Evolutionary conservation across 2,797 vertebrate genomes (phyloP).

Genomic region (Selene dorsalis): DNA sequence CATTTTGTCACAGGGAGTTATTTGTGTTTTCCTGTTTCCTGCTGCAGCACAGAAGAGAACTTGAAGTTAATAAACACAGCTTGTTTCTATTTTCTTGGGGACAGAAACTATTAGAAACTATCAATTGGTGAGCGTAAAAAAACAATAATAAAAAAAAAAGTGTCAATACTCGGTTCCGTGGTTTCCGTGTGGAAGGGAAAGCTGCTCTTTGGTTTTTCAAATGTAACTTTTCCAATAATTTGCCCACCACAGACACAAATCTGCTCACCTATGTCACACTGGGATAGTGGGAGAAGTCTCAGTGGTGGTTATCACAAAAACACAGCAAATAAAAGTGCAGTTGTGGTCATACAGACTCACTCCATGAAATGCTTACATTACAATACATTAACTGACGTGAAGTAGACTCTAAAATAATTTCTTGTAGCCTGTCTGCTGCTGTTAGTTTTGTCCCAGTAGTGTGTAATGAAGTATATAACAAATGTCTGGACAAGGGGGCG

Average conservation of each 20-base stretch:
- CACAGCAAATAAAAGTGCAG: neutral
- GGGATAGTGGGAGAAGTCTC: neutral
- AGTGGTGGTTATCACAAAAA: neutral
- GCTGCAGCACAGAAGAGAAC: neutral
- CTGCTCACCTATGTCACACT: neutral
- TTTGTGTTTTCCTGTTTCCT: neutral
- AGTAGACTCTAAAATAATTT: slow-evolving; percentile 8
- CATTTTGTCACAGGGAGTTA: neutral
- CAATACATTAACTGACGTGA: neutral
- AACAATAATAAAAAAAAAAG: neutral
- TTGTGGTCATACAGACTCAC: neutral
- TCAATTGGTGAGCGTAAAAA: neutral
- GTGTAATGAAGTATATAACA: slow-evolving; percentile 46
- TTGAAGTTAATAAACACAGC: neutral
- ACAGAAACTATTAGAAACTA: neutral
- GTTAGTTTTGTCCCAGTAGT: slow-evolving; percentile 50
- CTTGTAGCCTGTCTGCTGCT: slow-evolving; percentile 20
- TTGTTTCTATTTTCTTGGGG: neutral
- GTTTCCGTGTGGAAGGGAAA: neutral
- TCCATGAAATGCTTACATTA: neutral
- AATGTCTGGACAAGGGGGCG: slow-evolving; percentile 61
- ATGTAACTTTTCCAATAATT: neutral
- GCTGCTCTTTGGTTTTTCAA: neutral
- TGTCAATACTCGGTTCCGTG: neutral
- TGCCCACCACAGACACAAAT: slow-evolving; percentile 4